Conservation (phyloP, 2,113 vertebrate genomes). For the Protomyctophum bolini region DNA sequence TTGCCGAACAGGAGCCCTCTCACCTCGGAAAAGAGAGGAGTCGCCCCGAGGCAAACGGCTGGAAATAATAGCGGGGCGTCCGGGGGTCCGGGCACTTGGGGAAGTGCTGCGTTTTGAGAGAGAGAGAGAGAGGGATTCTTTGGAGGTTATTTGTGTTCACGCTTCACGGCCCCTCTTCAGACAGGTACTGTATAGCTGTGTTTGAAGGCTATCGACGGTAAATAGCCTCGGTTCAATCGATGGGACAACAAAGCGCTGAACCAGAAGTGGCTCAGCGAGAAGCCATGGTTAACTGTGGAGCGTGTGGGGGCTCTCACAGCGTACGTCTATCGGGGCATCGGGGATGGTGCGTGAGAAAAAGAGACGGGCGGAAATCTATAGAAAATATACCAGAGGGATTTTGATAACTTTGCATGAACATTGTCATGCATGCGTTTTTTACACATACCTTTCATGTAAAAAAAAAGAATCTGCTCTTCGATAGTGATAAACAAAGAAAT, state of each 20-base stretch:
- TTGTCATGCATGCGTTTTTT: slow-evolving; percentile 21
- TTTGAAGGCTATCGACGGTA: slow-evolving; percentile 79
- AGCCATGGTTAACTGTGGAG: slow-evolving; percentile 47
- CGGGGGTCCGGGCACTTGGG: slow-evolving; percentile 29
- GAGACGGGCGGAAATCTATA: slow-evolving; percentile 10
- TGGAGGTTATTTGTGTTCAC: slow-evolving; percentile 70
- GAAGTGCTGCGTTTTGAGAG: slow-evolving; percentile 58
- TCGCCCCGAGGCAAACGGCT: slow-evolving; percentile 66
- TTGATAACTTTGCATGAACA: neutral
- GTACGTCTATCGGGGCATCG: no score
- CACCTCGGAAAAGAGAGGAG: slow-evolving; percentile 67
- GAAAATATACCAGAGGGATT: slow-evolving; percentile 15
- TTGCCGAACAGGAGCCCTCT: slow-evolving; percentile 66
- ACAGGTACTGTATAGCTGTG: slow-evolving; percentile 70
- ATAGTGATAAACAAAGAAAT: no score
- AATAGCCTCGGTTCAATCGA: slow-evolving; percentile 72
- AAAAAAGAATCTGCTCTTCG: no score
- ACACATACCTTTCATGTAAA: no score
- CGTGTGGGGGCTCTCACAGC: neutral
- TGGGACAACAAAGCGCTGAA: slow-evolving; percentile 77
- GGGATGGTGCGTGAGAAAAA: neutral
- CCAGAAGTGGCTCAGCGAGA: slow-evolving; percentile 68
- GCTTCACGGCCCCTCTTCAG: slow-evolving; percentile 71
- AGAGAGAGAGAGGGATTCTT: slow-evolving; percentile 75
- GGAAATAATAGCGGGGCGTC: slow-evolving; percentile 65